Conservation (phyloP, 2,888 invertebrate genomes). For the Coremacera marginata region DNA sequence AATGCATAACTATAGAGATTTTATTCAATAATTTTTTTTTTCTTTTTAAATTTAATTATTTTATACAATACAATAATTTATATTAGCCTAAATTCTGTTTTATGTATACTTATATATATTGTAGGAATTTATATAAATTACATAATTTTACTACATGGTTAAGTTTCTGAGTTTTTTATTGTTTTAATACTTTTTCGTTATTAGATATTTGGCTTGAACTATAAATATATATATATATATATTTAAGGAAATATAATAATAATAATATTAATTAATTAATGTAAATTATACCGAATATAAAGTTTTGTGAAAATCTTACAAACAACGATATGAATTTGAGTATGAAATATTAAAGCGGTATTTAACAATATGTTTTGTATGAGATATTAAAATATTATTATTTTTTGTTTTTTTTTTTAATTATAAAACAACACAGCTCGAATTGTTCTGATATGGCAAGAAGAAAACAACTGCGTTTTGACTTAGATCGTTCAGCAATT, state of each 20-base stretch:
- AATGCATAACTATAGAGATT: conserved; percentile 41
- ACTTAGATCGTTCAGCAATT: too few relatives aligned
- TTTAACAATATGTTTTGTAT: too few relatives aligned
- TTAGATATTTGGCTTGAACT: conserved; percentile 30
- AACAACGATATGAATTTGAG: not conserved
- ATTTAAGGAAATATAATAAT: not conserved
- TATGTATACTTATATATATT: conserved; percentile 4
- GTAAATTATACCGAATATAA: too few relatives aligned
- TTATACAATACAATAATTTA: conserved; percentile 10
- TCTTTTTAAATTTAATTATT: conserved; percentile 45
- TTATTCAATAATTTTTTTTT: conserved; percentile 45
- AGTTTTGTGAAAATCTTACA: not conserved
- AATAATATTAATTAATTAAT: too few relatives aligned
- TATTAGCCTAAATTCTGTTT: not conserved
- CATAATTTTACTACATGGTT: conserved; percentile 55
- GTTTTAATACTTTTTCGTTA: not conserved
- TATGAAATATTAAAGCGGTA: too few relatives aligned
- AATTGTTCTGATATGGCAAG: too few relatives aligned
- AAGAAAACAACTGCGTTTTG: too few relatives aligned
- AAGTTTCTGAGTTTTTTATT: conserved; percentile 46
- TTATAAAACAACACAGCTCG: too few relatives aligned
- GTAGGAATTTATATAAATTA: not conserved
- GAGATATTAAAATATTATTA: too few relatives aligned
- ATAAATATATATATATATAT: not conserved
- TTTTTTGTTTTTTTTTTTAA: too few relatives aligned